Conservation (phyloP, 2,888 invertebrate species). For the Cephus nigrinus region DNA sequence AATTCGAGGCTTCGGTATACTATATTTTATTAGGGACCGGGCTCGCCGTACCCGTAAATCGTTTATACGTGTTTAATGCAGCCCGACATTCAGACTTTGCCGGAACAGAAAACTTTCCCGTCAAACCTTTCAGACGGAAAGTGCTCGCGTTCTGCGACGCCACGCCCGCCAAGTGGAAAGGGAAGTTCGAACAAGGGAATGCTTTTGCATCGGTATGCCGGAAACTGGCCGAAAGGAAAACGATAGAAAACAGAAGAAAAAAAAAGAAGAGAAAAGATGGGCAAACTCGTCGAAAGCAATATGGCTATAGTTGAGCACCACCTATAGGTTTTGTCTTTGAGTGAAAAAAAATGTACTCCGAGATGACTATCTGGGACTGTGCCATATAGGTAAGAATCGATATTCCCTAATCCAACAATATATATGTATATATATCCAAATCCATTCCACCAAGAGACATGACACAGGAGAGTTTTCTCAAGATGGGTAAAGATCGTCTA, state of each 20-base stretch:
- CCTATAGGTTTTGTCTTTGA: not conserved
- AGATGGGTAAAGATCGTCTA: constrained; percentile 40
- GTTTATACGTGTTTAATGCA: constrained; percentile 64
- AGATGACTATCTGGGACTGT: not conserved
- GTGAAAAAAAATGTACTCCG: not conserved
- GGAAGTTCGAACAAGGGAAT: constrained; percentile 58
- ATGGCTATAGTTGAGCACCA: constrained; percentile 21
- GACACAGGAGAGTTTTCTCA: not conserved
- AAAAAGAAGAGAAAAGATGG: constrained; percentile 11
- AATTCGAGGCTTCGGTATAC: not conserved
- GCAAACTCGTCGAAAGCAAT: constrained; percentile 33
- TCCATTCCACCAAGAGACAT: not conserved
- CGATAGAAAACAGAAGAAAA: constrained; percentile 3
- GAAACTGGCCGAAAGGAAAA: constrained; percentile 46
- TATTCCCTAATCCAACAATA: not conserved
- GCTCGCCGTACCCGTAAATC: constrained; percentile 49
- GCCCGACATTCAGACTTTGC: constrained; percentile 39
- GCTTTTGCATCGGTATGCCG: constrained; percentile 60
- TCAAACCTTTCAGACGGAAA: constrained; percentile 54
- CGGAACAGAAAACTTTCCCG: constrained; percentile 49
- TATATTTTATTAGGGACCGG: constrained; percentile 23
- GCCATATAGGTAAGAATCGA: not conserved
- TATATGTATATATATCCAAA: not conserved
- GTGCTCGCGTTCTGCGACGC: constrained; percentile 33
- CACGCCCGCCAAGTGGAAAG: constrained; percentile 26